Evolutionary conservation across 2,888 invertebrate genomes (phyloP), one percentile per base, ranked within the genome.

Genomic region (Xylocampa areola): DNA sequence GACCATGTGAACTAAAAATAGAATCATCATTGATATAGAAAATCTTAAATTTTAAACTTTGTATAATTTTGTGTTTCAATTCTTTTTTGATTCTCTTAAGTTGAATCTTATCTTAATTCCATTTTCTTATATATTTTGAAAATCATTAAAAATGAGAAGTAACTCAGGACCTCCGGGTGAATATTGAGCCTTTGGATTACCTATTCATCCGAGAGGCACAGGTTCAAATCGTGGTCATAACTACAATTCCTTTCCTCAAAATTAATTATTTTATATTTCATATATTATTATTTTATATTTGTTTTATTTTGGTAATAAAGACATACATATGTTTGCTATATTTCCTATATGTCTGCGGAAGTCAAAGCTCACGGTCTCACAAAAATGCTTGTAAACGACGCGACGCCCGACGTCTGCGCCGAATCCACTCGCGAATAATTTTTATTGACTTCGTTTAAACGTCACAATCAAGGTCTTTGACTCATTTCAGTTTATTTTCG

Each of bases 401-500:
- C 72, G 70, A 73, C 79, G 73, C 40, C 19, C 72, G 70, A 73
- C 79, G 73, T 36, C 19, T 32, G 53, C 61, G 68, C 47, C 47
- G 58, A 64, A 65, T 75, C 36, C 33, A 69, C 69, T 77, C 80
- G 86, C 87, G 79, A 86, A 87, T 86, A 80, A 82, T 82, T 84
- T n/a, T 87, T 84, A 86, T 88, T 84, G 79, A 76, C 80, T 85
- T 82, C 70, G 82, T 86, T 85, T 77, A 82, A 76, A 77, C 84
- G 82, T 82, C 86, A 88, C 77, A 87, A 91, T 91, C 91, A 92
- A 92, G 92, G 91, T 90, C 89, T 86, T 88, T 90, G 88, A 90
- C 91, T 84, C 85, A 85, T 80, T 81, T 70, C 70, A 74, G 83
- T 86, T 86, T 86, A 86, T 90, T 90, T 90, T 82, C 71, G 81